Evolutionary conservation across 2,797 vertebrate species (phyloP), one percentile per base, ranked within the genome.

Genomic region (Diplodus puntazzo): DNA sequence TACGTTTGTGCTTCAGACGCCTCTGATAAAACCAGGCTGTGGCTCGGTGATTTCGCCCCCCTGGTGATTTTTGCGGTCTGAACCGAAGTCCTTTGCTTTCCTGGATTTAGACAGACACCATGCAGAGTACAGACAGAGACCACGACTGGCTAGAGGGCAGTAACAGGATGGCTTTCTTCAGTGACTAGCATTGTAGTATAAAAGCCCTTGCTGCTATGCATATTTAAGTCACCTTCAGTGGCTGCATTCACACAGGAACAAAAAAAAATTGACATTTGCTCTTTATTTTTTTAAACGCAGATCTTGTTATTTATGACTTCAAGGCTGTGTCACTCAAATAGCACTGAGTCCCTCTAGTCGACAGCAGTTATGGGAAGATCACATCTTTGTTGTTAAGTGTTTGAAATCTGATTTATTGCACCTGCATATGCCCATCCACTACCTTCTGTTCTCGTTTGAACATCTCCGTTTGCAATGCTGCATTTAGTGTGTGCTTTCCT

Each of bases 141-240:
- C 87, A 91, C 74, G 66, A 88, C 88, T 90, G 90, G 87, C 90
- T 89, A 42, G 74, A 90, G 90, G 89, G 89, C 91, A 88, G 89
- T 90, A 90, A 94, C 87, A 92, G 80, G 81, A 95, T 95, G 95
- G 95, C 95, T 95, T 95, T 94, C 94, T 92, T 87, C 83, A 83
- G 60, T 87, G 80, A 91, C 80, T 84, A 85, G 84, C 90, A 89
- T 94, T 90, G 84, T 87, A 79, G 80, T 87, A 82, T 86, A 87
- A 88, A 94, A 95, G 94, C 95, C 95, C 95, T 95, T 96, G 92
- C 93, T 94, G 85, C 94, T 84, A 88, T 95, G 95, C 95, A 95
- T 96, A 95, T 94, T 92, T 88, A 89, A 86, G 87, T 92, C 89
- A 84, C 80, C 85, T 87, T 89, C 69, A 77, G 79, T 83, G 81